Percentiles rank a stretch among this genome's conserved stretches.
Evolutionary conservation across 35 echinoderm and acorn worm species (phyloP).

Genomic region (Patiria miniata): DNA sequence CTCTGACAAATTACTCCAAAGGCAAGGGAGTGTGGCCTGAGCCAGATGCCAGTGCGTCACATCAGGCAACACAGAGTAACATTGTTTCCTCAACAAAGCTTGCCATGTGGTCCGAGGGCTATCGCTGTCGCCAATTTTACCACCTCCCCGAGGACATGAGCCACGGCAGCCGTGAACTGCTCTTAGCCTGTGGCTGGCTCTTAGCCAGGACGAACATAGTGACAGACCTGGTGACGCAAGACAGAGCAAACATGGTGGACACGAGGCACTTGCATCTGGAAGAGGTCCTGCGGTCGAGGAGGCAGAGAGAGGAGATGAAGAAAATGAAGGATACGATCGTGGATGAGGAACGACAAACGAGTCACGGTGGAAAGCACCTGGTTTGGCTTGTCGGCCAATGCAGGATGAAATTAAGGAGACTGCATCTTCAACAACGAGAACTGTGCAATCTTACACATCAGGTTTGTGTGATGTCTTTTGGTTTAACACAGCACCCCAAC

Average conservation of each 20-base stretch:
- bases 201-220: slow-evolving; percentile 38
- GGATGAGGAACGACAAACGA: neutral
- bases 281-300: neutral
- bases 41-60: neutral
- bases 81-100: slow-evolving; percentile 10
- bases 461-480: neutral
- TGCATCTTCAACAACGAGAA: slow-evolving; percentile 45
- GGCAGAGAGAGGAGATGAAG: neutral
- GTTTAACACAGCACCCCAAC: neutral
- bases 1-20: neutral
- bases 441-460: slow-evolving; percentile 41
- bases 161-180: slow-evolving; percentile 40
- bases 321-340: neutral
- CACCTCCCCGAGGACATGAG: neutral
- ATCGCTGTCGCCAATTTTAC: slow-evolving; percentile 20
- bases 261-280: neutral
- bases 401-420: slow-evolving; percentile 32
- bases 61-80: neutral
- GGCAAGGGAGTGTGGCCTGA: neutral
- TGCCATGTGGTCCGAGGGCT: slow-evolving; percentile 31
- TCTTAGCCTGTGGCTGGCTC: slow-evolving; percentile 50
- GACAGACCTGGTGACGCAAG: neutral
- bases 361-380: slow-evolving; percentile 14
- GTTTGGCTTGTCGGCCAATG: slow-evolving; percentile 48
- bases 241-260: neutral